phyloP scores from a whole-genome alignment of 1,140 invertebrate genomes.

The Trachymyrmex cornetzi region DNA sequence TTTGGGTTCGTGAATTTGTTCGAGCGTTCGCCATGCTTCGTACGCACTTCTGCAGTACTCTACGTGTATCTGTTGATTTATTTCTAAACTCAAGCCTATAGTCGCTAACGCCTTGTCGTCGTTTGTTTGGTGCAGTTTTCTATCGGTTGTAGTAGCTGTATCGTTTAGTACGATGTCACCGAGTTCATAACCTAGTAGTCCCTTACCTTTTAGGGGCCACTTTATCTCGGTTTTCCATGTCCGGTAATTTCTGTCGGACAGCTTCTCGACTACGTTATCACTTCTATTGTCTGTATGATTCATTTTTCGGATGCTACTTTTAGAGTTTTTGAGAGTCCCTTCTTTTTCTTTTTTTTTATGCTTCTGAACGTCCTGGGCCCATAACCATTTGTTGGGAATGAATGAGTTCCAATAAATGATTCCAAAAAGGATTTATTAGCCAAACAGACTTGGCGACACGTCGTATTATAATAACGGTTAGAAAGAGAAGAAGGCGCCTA shows the following conservation, averaged over 20 bases:
- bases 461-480: too few species aligned
- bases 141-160: background rate
- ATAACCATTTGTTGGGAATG: too few species aligned
- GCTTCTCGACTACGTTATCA: background rate
- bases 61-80: constrained; percentile 8
- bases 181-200: background rate
- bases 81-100: background rate
- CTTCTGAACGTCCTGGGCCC: too few species aligned
- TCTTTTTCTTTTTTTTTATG: too few species aligned
- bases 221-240: constrained; percentile 8
- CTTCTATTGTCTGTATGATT: background rate
- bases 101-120: background rate
- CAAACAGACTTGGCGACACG: too few species aligned
- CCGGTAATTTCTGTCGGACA: background rate
- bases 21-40: background rate
- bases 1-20: background rate
- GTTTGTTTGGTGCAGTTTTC: background rate
- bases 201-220: background rate
- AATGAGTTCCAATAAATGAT: too few species aligned
- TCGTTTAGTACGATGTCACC: background rate
- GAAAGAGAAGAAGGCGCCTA: too few species aligned
- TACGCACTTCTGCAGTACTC: background rate
- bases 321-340: too few species aligned
- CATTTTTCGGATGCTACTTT: background rate
- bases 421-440: too few species aligned